These are phyloP conservation scores for Psittacara wagleri DNA, from an alignment of 2,113 vertebrate species.

Conservation along the genomic window DNA sequence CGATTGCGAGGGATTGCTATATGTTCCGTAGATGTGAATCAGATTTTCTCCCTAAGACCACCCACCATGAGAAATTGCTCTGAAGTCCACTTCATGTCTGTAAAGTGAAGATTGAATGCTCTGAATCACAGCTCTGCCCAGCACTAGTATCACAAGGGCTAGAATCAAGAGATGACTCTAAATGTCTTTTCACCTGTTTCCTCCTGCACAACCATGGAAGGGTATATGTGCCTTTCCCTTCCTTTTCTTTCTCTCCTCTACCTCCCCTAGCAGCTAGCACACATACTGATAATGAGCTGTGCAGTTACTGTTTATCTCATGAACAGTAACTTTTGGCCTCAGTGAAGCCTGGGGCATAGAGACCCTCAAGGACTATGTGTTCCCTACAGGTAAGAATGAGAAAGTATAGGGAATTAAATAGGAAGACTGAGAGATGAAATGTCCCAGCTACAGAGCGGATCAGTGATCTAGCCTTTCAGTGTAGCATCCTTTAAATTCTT, in stretches of 20 bases:
- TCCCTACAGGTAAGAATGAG: not conserved
- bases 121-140: not conserved
- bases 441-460: not conserved
- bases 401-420: not conserved
- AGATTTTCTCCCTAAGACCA: not conserved
- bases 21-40: not conserved
- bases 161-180: not conserved
- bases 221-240: not conserved
- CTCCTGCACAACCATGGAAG: fast-evolving
- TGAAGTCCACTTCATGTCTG: not conserved
- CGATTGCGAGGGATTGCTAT: not conserved
- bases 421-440: not conserved
- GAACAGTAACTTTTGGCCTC: not conserved
- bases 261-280: not conserved
- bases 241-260: not conserved
- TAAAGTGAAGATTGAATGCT: not conserved
- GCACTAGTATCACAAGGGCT: fast-evolving
- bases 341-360: not conserved
- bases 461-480: not conserved
- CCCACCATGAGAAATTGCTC: not conserved
- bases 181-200: not conserved
- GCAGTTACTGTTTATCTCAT: not conserved
- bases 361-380: not conserved
- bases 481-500: not conserved
- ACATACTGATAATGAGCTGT: not conserved